Conservation (phyloP, 2,113 vertebrate species). For the Dipodomys stephensi region DNA sequence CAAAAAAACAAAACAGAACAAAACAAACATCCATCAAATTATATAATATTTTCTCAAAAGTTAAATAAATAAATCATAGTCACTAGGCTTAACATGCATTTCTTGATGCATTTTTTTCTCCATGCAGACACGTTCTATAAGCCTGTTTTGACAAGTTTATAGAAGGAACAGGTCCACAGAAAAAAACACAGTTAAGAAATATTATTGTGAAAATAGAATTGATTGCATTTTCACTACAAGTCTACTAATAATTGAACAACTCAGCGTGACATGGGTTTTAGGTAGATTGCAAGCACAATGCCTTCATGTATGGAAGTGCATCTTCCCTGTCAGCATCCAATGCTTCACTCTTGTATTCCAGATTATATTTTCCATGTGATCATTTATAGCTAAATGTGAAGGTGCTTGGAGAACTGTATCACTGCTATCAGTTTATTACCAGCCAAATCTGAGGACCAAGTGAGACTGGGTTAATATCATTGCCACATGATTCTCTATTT, state of each 20-base stretch:
- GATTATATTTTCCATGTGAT: not conserved
- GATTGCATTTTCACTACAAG: not conserved
- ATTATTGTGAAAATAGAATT: not conserved
- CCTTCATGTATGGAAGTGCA: not conserved
- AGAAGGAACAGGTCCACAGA: not conserved
- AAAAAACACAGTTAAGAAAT: not conserved
- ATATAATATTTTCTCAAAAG: not conserved
- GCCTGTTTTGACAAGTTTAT: not conserved
- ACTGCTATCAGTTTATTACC: not conserved
- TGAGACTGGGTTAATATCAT: not conserved
- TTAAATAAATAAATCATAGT: not conserved
- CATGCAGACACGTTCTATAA: not conserved
- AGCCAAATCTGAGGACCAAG: not conserved
- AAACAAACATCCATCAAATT: not conserved
- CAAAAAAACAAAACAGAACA: too few species aligned
- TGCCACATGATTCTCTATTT: not conserved
- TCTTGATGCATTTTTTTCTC: not conserved
- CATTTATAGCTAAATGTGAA: not conserved
- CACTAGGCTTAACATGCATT: not conserved
- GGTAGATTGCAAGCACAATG: fast-evolving
- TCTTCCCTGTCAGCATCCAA: not conserved
- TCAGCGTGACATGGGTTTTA: not conserved
- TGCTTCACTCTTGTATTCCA: not conserved
- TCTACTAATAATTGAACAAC: not conserved
- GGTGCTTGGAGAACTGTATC: not conserved